Conservation (phyloP, 2,888 invertebrate species). For the Eristalinus aeneus region DNA sequence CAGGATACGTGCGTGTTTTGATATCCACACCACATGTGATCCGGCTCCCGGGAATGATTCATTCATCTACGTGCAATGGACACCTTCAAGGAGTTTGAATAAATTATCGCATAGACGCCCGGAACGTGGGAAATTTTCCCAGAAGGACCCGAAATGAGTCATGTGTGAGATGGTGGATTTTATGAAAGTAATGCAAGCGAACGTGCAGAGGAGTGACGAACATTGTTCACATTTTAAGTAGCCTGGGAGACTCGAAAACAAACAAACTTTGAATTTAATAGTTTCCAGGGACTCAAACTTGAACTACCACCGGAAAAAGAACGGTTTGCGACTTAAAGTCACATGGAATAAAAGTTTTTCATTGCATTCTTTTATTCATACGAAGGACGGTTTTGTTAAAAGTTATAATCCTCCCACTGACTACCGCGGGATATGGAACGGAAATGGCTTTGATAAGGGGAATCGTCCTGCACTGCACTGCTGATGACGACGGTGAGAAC, state of each 20-base stretch:
- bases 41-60: neutral
- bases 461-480: neutral
- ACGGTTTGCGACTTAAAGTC: neutral
- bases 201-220: neutral
- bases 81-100: neutral
- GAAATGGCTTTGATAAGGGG: neutral
- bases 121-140: neutral
- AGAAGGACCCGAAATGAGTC: neutral
- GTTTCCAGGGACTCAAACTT: neutral
- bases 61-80: neutral
- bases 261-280: neutral
- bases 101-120: neutral
- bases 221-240: neutral
- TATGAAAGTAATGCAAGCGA: neutral
- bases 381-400: neutral
- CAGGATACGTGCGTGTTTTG: neutral
- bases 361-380: neutral
- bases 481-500: neutral
- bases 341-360: neutral
- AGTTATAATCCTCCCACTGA: neutral
- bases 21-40: neutral
- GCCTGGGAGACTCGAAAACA: neutral
- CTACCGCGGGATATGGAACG: no score
- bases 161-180: neutral
- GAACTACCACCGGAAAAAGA: neutral